Base-by-base conservation (phyloP, 2,888 invertebrate species). In the Leptinotarsa tumamoca region DNA sequence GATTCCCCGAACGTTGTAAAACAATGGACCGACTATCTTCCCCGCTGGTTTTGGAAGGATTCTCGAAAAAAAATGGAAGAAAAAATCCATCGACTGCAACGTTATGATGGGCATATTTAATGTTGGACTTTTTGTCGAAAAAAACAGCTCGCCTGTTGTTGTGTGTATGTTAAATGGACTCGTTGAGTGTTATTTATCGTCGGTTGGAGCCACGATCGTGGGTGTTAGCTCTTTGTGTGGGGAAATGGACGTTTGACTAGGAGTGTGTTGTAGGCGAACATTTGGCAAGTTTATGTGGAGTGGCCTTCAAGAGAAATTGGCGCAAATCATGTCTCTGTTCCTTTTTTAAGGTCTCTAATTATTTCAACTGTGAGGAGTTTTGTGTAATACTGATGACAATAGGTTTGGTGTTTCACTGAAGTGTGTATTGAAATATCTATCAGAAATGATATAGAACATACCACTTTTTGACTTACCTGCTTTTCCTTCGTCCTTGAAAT, bases 161-260 rank as follows among this genome's bases (percentile, higher is more conserved):
- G 81, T 81, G 80, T 81, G 81, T 82, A 82, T 83, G 81, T 82
- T 84, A 82, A 84, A 83, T 82, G 83, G 82, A 13, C 18, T 58
- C 81, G 81, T 58, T 58, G 69, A 79, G 77, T 79, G 77, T 78
- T 78, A 81, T 80, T 81, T 83, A 83, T 82, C 2, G 33, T 63
- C 33, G 63, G 15, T 63, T 43, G 63, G 23, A 33, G 63, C 13
- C 14, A 7, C 15, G 63, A 33, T 17, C 10, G 63, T 63, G 63
- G 63, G 63, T 63, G 63, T 63, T 63, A n/a, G 27, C n/a, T 27
- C 33, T 63, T 63, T 43, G 33, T 63, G 43, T 43, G 17, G 27
- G 17, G 43, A 33, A 43, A 7, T 27, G 15, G 13, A 58, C 21
- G 58, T 58, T 58, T 58, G 4, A 23, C 21, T 23, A 21, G 4